Percentiles rank a stretch among this genome's conserved stretches.
Evolutionary conservation across 2,113 vertebrate species (phyloP).

Genomic region (Erythrocercus mccallii): DNA sequence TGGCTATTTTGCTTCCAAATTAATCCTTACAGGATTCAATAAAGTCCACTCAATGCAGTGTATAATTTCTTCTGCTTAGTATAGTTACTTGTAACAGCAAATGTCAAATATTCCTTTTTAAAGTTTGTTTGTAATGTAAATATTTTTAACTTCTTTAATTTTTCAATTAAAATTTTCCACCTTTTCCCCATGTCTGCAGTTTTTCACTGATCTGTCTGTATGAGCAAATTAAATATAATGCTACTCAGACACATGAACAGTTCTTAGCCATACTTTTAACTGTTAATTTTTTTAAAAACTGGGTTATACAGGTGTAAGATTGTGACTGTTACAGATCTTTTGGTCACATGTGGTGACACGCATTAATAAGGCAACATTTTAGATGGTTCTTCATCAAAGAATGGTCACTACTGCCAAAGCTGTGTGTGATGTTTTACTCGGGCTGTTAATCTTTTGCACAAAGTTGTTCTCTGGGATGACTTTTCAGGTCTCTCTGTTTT

Average conservation of each 20-base stretch:
- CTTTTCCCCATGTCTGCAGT: not conserved
- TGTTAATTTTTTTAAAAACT: not conserved
- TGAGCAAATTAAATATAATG: not conserved
- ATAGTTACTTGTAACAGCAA: not conserved
- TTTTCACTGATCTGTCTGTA: not conserved
- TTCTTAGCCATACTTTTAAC: not conserved
- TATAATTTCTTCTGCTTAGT: not conserved
- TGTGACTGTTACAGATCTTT: not conserved
- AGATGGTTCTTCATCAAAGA: not conserved
- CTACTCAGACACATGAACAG: not conserved
- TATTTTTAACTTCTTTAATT: not conserved
- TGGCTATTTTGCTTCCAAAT: not conserved
- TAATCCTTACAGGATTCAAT: not conserved
- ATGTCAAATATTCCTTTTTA: not conserved
- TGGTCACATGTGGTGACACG: not conserved
- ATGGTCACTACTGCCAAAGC: not conserved
- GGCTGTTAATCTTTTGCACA: not conserved
- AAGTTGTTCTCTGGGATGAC: not conserved
- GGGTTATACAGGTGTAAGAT: not conserved
- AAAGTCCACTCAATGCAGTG: not conserved
- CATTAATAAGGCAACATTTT: not conserved
- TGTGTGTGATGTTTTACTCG: not conserved
- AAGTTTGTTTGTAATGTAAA: not conserved
- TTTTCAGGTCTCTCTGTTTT: not conserved
- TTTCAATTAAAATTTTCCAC: not conserved